Percentiles rank a stretch among this genome's conserved stretches.
These are phyloP conservation scores for Trematocara nigrifrons DNA, from an alignment of 2,113 vertebrate species.

Conservation along the genomic window DNA sequence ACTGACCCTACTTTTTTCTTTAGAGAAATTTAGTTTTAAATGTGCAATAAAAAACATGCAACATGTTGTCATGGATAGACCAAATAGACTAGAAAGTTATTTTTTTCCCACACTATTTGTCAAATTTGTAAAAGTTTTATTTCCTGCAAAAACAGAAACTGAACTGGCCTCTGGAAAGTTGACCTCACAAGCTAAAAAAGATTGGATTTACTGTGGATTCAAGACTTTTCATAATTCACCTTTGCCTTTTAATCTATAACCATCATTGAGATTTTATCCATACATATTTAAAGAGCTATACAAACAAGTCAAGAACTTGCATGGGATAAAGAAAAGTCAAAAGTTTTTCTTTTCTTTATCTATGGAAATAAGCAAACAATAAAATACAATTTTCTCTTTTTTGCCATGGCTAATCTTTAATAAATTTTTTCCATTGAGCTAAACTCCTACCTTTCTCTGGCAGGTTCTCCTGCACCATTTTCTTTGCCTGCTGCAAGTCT, in stretches of 20 bases:
- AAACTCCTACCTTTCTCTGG: conserved; percentile 57
- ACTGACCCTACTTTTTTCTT: neutral
- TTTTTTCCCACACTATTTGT: neutral
- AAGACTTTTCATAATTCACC: neutral
- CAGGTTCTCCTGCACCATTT: conserved; percentile 59
- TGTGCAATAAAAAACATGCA: neutral
- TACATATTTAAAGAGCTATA: neutral
- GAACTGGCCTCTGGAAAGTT: neutral
- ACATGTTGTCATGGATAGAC: neutral
- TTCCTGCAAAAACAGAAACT: neutral
- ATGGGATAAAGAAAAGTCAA: neutral
- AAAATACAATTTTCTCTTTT: neutral
- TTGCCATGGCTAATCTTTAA: neutral
- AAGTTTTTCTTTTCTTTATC: neutral
- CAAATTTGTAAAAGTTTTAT: neutral
- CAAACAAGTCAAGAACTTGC: neutral
- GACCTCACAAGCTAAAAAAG: neutral
- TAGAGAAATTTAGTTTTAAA: neutral
- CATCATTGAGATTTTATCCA: neutral
- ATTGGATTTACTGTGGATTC: neutral
- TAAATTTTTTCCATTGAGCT: neutral
- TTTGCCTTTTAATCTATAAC: neutral
- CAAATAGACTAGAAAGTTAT: neutral
- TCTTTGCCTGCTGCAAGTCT: conserved; percentile 65
- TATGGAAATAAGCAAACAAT: neutral